A percentile compares a stretch with the other conserved stretches of the same genome.
phyloP scores from a whole-genome alignment of 2,888 invertebrate species.

The Leptinotarsa juncta region DNA sequence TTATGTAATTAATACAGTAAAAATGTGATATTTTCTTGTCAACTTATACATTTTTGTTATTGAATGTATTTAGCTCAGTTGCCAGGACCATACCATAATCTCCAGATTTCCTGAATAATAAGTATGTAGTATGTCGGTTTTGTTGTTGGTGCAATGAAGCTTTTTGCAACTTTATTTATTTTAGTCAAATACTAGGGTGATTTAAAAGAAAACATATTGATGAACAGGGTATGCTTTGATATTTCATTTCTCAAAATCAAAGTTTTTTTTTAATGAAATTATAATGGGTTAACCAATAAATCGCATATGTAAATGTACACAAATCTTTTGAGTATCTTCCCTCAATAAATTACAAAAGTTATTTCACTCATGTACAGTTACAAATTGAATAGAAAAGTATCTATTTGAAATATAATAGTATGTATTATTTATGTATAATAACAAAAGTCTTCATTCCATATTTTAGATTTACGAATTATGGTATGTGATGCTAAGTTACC shows the following conservation, averaged over 20 bases:
- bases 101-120: too few species aligned
- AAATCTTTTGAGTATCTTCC: too few species aligned
- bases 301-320: too few species aligned
- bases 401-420: neutral
- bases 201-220: neutral
- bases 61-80: neutral
- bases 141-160: too few species aligned
- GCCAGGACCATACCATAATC: neutral
- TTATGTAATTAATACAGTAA: conserved; percentile 11
- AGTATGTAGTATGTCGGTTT: too few species aligned
- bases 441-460: neutral
- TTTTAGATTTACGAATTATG: neutral
- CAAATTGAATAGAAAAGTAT: neutral
- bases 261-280: neutral
- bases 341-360: neutral
- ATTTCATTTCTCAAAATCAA: too few species aligned
- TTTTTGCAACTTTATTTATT: neutral
- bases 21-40: conserved; percentile 43
- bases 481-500: neutral
- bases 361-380: neutral
- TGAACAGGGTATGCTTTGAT: neutral
- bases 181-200: neutral
- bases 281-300: neutral
- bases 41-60: conserved; percentile 28
- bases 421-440: conserved; percentile 1